phyloP scores from a whole-genome alignment of 1,140 invertebrate species.

The Leptoteleia sp. region DNA sequence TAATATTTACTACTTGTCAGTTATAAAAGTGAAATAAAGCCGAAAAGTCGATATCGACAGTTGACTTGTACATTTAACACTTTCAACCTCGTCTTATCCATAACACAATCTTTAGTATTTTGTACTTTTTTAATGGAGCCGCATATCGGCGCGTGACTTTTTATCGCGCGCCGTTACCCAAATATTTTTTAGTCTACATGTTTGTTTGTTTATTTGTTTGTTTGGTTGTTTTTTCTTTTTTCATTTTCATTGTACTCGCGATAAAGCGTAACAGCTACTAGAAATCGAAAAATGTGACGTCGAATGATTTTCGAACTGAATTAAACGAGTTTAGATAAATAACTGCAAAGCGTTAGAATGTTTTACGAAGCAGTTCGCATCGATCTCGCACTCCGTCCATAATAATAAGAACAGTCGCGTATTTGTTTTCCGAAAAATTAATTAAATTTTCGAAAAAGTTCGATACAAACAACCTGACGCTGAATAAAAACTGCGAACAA shows the following conservation, averaged over 20 bases:
- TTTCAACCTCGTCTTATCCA: constrained; percentile 11
- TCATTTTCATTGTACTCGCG: constrained; percentile 6
- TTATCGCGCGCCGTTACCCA: constrained; percentile 10
- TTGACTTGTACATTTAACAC: too few relatives aligned
- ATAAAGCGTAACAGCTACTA: constrained; percentile 27
- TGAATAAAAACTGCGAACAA: constrained; percentile 16
- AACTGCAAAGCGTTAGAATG: constrained; percentile 6
- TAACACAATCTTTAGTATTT: constrained; percentile 19
- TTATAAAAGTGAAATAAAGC: too few relatives aligned
- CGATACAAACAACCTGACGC: background rate
- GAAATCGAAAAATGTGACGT: constrained; percentile 8
- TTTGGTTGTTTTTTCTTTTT: too few relatives aligned
- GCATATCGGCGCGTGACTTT: constrained; percentile 7
- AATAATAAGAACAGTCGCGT: background rate
- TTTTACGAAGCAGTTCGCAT: constrained; percentile 1
- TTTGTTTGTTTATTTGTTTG: too few relatives aligned
- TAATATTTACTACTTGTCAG: too few relatives aligned
- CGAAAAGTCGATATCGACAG: too few relatives aligned
- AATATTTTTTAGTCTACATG: too few relatives aligned
- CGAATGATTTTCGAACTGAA: constrained; percentile 30
- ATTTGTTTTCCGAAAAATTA: constrained; percentile 10
- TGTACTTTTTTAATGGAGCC: constrained; percentile 10
- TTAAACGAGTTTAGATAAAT: constrained; percentile 9
- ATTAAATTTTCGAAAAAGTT: constrained; percentile 10
- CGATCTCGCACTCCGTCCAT: background rate